A percentile compares a stretch with the other conserved stretches of the same genome.
Conservation (phyloP, 2,888 invertebrate genomes). For the Trissolcus brochymenae region DNA sequence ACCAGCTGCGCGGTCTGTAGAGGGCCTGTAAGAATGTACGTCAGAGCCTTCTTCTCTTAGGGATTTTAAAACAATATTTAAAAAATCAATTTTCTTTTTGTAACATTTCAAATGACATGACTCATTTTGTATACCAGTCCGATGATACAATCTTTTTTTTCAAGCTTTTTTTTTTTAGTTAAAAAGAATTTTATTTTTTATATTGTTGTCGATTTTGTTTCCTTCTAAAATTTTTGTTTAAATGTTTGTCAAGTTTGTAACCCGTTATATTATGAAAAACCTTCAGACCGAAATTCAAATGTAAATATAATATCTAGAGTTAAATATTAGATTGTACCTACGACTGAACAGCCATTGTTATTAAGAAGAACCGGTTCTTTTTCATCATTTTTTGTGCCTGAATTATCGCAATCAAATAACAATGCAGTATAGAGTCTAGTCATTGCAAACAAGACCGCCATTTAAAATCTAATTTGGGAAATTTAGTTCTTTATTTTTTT, state of each 20-base stretch:
- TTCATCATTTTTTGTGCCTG: neutral
- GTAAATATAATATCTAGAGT: slow-evolving; percentile 13
- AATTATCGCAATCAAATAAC: slow-evolving; percentile 62
- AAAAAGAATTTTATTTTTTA: slow-evolving; percentile 9
- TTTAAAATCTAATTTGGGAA: slow-evolving; percentile 3
- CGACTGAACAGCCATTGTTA: slow-evolving; percentile 66
- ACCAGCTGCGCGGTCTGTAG: slow-evolving; percentile 93
- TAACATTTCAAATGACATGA: slow-evolving; percentile 67
- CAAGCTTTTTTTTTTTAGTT: slow-evolving; percentile 5
- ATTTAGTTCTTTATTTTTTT: slow-evolving; percentile 4
- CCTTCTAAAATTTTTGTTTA: slow-evolving; percentile 1
- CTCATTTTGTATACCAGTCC: slow-evolving; percentile 69
- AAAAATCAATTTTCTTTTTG: neutral
- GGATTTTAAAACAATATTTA: slow-evolving; percentile 11
- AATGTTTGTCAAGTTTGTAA: slow-evolving; percentile 6
- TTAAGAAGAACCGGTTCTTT: slow-evolving; percentile 56
- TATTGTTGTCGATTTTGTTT: slow-evolving; percentile 4
- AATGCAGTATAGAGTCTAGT: slow-evolving; percentile 72
- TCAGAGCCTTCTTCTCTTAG: slow-evolving; percentile 80
- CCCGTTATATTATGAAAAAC: neutral
- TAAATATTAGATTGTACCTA: slow-evolving; percentile 61
- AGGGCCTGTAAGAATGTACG: slow-evolving; percentile 82
- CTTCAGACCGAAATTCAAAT: no score
- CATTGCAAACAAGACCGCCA: slow-evolving; percentile 57
- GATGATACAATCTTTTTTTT: slow-evolving; percentile 64